Percentiles rank a stretch among this genome's conserved stretches.
phyloP scores from a whole-genome alignment of 2,113 vertebrate species.

The Dasyurus viverrinus region DNA sequence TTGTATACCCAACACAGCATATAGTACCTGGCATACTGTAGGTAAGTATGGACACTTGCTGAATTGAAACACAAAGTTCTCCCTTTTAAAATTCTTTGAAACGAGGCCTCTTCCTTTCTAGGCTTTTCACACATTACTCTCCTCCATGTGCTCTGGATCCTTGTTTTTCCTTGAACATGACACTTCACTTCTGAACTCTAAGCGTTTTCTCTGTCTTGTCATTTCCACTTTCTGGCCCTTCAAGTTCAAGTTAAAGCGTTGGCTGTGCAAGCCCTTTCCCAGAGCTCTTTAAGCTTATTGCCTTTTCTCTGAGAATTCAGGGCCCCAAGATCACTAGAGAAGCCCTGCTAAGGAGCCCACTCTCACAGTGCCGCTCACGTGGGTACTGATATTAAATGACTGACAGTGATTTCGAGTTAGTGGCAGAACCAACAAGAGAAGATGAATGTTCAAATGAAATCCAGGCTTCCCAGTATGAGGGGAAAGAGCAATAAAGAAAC shows the following conservation, averaged over 20 bases:
- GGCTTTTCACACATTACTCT: neutral
- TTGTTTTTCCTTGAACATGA: neutral
- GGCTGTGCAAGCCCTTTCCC: neutral
- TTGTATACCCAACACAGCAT: neutral
- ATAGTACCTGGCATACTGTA: neutral
- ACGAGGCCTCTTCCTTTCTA: neutral
- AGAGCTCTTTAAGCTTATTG: neutral
- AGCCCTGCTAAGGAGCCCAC: no score
- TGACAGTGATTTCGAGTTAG: neutral
- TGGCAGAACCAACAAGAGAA: neutral
- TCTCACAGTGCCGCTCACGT: neutral
- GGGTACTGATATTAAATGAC: neutral
- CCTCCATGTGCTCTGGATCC: neutral
- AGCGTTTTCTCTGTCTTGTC: neutral
- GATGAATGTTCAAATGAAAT: neutral
- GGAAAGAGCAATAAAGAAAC: neutral
- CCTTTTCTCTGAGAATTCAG: neutral
- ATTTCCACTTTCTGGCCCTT: neutral
- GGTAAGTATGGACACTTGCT: neutral
- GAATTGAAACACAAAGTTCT: neutral
- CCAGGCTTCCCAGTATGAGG: neutral
- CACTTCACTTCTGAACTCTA: neutral
- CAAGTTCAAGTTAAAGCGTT: neutral
- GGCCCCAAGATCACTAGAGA: neutral
- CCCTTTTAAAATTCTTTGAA: neutral